Evolutionary conservation across 2,888 invertebrate genomes (phyloP).

Genomic region (Rhagium mordax): DNA sequence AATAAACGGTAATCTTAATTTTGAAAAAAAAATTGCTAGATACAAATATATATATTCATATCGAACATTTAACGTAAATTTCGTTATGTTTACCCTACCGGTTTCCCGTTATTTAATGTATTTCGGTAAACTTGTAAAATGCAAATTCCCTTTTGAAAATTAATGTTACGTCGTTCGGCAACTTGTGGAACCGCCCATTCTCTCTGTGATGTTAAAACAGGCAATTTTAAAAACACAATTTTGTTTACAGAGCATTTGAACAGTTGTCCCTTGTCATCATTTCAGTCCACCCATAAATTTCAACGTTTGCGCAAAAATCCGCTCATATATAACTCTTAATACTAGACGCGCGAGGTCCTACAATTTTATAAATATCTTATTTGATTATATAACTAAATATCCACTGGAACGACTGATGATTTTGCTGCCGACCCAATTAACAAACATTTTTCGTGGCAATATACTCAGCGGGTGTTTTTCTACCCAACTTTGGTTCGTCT

Average conservation of each 20-base stretch:
- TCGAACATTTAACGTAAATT: too few relatives aligned
- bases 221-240: slow-evolving; percentile 8
- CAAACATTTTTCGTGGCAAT: background rate
- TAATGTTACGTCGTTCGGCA: slow-evolving; percentile 2
- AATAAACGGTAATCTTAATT: too few relatives aligned
- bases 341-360: background rate
- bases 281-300: background rate
- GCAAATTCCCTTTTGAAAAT: slow-evolving; percentile 10
- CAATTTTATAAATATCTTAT: background rate
- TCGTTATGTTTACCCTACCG: too few relatives aligned
- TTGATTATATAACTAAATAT: background rate
- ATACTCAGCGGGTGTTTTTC: background rate
- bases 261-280: slow-evolving; percentile 12
- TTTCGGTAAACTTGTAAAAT: background rate
- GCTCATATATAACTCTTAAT: background rate
- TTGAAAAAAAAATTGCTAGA: too few relatives aligned
- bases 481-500: background rate
- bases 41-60: too few relatives aligned
- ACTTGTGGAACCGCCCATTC: slow-evolving; percentile 8
- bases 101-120: background rate
- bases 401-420: too few relatives aligned
- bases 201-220: slow-evolving; percentile 1
- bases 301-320: background rate
- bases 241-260: slow-evolving; percentile 15
- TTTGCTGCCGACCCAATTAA: background rate